These are phyloP conservation scores for Danaus plexippus DNA, from an alignment of 1,140 invertebrate genomes.

Conservation along the genomic window DNA sequence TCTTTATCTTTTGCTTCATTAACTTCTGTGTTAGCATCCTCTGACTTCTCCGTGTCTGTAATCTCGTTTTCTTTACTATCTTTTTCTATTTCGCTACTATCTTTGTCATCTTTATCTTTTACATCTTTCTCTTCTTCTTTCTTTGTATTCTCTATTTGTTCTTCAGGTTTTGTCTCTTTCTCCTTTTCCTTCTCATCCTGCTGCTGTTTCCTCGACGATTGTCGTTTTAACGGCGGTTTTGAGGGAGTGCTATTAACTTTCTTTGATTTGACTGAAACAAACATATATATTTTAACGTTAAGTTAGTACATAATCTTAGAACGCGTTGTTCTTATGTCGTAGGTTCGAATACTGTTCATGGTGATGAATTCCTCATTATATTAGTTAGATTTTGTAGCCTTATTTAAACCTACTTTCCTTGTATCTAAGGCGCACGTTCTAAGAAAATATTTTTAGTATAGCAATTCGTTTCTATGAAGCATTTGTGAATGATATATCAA, in stretches of 20 bases:
- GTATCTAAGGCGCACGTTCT: no score
- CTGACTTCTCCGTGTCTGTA: conserved; percentile 11
- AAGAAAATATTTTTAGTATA: no score
- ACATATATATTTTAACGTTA: conserved; percentile 1
- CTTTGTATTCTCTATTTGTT: conserved; percentile 21
- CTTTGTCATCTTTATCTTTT: conserved; percentile 14
- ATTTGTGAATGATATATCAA: no score
- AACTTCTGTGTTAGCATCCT: conserved; percentile 2
- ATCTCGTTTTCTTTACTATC: conserved; percentile 13
- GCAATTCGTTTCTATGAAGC: no score
- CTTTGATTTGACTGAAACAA: conserved; percentile 44
- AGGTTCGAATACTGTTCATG: no score
- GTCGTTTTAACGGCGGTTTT: conserved; percentile 40
- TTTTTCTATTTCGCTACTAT: conserved; percentile 10
- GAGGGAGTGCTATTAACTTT: conserved; percentile 39
- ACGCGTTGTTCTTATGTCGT: no score
- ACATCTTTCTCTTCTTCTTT: conserved; percentile 21
- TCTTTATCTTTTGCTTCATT: conserved; percentile 16
- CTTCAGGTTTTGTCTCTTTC: conserved; percentile 14
- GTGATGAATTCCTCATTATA: no score
- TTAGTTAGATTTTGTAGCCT: no score
- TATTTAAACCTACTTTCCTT: no score
- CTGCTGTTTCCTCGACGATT: conserved; percentile 40
- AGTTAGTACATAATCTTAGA: no score
- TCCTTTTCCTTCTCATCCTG: conserved; percentile 35